Evolutionary conservation across 2,888 invertebrate genomes (phyloP), one percentile per base, ranked within the genome.

Genomic region (Cerastis rubricosa): DNA sequence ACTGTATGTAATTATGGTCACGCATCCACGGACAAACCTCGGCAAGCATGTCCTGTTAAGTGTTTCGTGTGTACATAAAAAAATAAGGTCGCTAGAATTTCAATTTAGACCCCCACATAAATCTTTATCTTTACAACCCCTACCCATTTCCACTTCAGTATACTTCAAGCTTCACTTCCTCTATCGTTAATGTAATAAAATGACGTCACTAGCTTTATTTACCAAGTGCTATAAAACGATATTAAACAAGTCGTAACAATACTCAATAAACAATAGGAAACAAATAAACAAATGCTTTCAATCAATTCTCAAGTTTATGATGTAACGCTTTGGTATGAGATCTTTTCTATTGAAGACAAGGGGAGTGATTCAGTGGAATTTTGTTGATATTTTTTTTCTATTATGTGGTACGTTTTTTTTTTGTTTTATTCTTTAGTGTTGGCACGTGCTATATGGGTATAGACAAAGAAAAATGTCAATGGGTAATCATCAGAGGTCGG

Each of bases 241-340:
- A 71, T 80, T 61, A 83, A 80, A 83, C 73, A 85, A 75, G 59
- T 65, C 74, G 67, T 83, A 73, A 85, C 77, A 78, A 77, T 71
- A 51, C 76, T 70, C 85, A 75, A 83, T 77, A 66, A 76, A 77
- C 71, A 75, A 74, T 45, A 54, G 22, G n/a, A 64, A 43, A 43
- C 43, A 25, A 64, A 64, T 25, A 22, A 51, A 74, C 68, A 74
- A 85, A 64, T 69, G 54, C 29, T 59, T 81, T 77, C 74, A 74
- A 77, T 78, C 59, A 71, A 51, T 61, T 1, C 25, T 71, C 40
- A 47, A 66, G 54, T 77, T 67, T 64, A 77, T 85, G 64, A 76
- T 51, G 19, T 57, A 61, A 84, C 12, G 35, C 14, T n/a, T 17
- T 59, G 17, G 45, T 77, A 71, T 76, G n/a, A 57, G 57, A 29